Evolutionary conservation across 2,113 vertebrate genomes (phyloP).

Genomic region (Clinocottus analis): DNA sequence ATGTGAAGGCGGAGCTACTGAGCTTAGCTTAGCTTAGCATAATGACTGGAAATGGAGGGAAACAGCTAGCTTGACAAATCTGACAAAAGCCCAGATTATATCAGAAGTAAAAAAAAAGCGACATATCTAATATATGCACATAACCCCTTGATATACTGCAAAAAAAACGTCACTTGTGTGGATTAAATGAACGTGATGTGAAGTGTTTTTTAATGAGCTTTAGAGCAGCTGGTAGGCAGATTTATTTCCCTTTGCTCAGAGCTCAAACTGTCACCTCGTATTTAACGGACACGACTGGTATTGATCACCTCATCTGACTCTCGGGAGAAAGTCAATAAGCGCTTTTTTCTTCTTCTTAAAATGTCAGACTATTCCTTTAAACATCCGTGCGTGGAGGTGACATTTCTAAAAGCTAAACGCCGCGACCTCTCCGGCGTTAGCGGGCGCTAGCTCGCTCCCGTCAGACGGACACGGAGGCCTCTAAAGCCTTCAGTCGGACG

Average conservation of each 20-base stretch:
- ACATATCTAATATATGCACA: not conserved
- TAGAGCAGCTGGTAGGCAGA: not conserved
- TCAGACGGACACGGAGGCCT: not conserved
- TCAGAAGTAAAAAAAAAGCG: not conserved
- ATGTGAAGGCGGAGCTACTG: not conserved
- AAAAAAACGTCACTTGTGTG: not conserved
- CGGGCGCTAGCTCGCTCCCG: slow-evolving; percentile 13
- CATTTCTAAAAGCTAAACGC: not conserved
- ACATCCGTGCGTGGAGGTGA: not conserved
- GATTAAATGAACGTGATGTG: not conserved
- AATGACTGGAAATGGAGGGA: not conserved
- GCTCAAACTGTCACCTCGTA: not conserved
- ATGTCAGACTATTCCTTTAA: not conserved
- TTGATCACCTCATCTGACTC: not conserved
- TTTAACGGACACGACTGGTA: not conserved
- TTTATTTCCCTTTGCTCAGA: not conserved
- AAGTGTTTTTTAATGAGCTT: not conserved
- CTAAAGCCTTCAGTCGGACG: slow-evolving; percentile 2
- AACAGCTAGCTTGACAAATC: not conserved
- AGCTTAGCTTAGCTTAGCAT: slow-evolving; percentile 9
- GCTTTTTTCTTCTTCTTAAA: not conserved
- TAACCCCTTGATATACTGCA: not conserved
- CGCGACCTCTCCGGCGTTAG: not conserved
- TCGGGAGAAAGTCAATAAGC: not conserved
- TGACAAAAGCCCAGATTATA: not conserved